These are phyloP conservation scores for Drosophila subsilvestris DNA, from an alignment of 2,888 invertebrate genomes.

Conservation along the genomic window DNA sequence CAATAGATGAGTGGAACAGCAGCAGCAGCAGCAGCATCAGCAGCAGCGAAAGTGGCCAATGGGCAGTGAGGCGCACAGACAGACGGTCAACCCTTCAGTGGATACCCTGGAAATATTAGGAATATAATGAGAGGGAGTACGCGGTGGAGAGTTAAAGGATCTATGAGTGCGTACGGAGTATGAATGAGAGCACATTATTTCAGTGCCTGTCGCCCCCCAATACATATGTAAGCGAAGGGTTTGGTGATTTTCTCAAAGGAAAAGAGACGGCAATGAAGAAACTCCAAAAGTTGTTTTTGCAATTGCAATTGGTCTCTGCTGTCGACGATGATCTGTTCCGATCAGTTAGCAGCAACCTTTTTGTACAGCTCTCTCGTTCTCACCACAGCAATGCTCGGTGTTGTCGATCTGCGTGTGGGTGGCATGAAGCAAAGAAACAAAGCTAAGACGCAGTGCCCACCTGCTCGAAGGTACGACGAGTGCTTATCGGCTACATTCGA, in stretches of 20 bases:
- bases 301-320: too few species aligned
- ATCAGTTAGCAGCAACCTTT: too few species aligned
- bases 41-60: conserved; percentile 5
- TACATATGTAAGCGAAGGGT: too few species aligned
- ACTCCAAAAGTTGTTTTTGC: too few species aligned
- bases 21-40: conserved; percentile 17
- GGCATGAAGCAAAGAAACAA: neutral
- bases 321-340: too few species aligned
- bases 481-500: neutral
- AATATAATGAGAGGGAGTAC: neutral
- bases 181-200: too few species aligned
- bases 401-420: neutral
- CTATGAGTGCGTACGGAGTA: too few species aligned
- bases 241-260: too few species aligned
- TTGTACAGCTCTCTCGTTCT: too few species aligned
- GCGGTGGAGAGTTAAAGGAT: neutral
- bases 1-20: conserved; percentile 41
- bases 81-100: conserved; percentile 42
- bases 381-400: too few species aligned
- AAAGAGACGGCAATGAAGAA: neutral
- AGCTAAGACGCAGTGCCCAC: neutral
- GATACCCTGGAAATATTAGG: conserved; percentile 28
- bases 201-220: too few species aligned
- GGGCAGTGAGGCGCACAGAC: conserved; percentile 24
- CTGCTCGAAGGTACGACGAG: neutral